Percentiles rank a stretch among this genome's conserved stretches.
phyloP scores from a whole-genome alignment of 1,140 invertebrate genomes.

The honey bee (Apis mellifera) region Amel_HAv3.1 CM009940.2:3682501-3683000 shows the following conservation, averaged over 20 bases:
- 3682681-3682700: conserved; percentile 65
- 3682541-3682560: conserved; percentile 5
- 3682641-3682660: conserved; percentile 42
- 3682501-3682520: background rate
- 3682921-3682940: background rate
- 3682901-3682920: background rate
- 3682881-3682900: background rate
- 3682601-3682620: conserved; percentile 81
- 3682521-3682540: background rate
- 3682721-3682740: conserved; percentile 78
- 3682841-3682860: background rate
- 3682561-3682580: background rate
- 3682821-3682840: conserved; percentile 19
- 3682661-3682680: conserved; percentile 81
- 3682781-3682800: conserved; percentile 78
- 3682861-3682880: background rate
- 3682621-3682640: conserved; percentile 53
- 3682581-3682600: conserved; percentile 52
- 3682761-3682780: conserved; percentile 78
- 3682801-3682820: conserved; percentile 74
- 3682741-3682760: conserved; percentile 70
- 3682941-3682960: too few relatives aligned
- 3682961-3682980: too few relatives aligned
- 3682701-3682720: conserved; percentile 72
- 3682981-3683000: too few relatives aligned